Evolutionary conservation across 2,797 vertebrate species (phyloP).

Genomic region (Sebastes miniatus): DNA sequence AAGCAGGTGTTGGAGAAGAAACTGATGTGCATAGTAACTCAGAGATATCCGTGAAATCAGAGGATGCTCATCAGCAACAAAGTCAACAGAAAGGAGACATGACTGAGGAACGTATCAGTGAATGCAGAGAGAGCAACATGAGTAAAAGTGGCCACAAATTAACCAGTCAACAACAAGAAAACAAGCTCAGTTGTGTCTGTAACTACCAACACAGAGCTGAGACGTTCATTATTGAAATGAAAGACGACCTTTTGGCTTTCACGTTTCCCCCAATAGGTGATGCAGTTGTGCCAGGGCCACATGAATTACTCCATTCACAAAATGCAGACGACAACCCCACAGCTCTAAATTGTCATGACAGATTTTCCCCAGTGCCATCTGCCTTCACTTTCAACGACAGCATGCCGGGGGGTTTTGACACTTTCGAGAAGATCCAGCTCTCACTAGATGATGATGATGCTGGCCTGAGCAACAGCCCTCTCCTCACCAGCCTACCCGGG

Average conservation of each 20-base stretch:
- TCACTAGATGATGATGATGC: slow-evolving; percentile 55
- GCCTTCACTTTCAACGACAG: slow-evolving; percentile 24
- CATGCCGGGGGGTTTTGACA: slow-evolving; percentile 71
- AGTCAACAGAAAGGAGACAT: slow-evolving; percentile 1
- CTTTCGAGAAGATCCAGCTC: slow-evolving; percentile 80
- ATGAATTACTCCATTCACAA: slow-evolving; percentile 34
- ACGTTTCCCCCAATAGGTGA: slow-evolving; percentile 30
- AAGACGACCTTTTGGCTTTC: slow-evolving; percentile 16
- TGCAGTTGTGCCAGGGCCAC: slow-evolving; percentile 60
- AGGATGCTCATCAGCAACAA: slow-evolving; percentile 1
- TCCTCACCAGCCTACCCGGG: slow-evolving; percentile 43
- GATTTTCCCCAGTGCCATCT: slow-evolving; percentile 46
- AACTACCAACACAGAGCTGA: slow-evolving; percentile 5
- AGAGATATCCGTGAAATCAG: not conserved
- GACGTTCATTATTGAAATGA: slow-evolving; percentile 6
- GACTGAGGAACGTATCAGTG: not conserved
- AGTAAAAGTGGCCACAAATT: not conserved
- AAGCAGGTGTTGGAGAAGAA: not conserved
- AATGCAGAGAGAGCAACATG: not conserved
- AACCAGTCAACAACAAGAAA: not conserved
- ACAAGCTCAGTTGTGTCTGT: not conserved
- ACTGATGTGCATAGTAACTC: not conserved
- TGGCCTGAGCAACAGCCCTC: slow-evolving; percentile 50
- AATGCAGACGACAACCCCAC: slow-evolving; percentile 7
- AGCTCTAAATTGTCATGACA: slow-evolving; percentile 33